Base-by-base conservation (phyloP, 2,888 invertebrate genomes). In the Arctia plantaginis region DNA sequence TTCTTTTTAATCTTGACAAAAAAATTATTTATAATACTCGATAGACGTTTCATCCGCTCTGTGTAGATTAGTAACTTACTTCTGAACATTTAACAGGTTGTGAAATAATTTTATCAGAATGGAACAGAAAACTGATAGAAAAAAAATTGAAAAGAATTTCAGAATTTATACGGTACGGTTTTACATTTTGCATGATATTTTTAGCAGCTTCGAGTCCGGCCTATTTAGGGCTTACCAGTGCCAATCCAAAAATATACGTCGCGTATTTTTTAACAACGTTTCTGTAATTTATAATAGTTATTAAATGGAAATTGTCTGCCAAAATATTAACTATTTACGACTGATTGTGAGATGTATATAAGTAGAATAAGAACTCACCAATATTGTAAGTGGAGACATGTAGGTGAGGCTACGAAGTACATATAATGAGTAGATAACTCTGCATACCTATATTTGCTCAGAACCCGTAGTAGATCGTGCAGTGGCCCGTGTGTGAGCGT, bases 381-480 rank as follows among this genome's bases (percentile, higher is more conserved):
- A 90, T 92, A 91, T 88, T 91, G 83, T 93, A 93, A 93, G 91
- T 88, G 87, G 89, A 87, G 87, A 90, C 87, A 89, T 88, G 90
- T 89, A 89, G 90, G 88, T 87, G 91, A 91, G 86, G 89, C 87
- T 90, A 90, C 89, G 87, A 90, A 89, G 82, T 88, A 90, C 91
- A 62, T 69, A 39, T 69, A 59, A 91, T 92, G 90, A 94, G 93
- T 95, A 95, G 95, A 94, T 94, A 88, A 86, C 81, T 87, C 89
- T 91, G 94, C 94, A 95, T 95, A 94, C 94, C 95, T 95, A 95
- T 93, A 95, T 93, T 95, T 95, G 95, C 95, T 95, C 95, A 95
- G 94, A 92, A 90, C 88, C 89, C 88, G 91, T 94, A 93, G 94
- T 91, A 83, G 87, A 89, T 84, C 84, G 88, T 87, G 78, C 88